phyloP scores from a whole-genome alignment of 2,888 invertebrate species.

The Megastigmus dorsalis region DNA sequence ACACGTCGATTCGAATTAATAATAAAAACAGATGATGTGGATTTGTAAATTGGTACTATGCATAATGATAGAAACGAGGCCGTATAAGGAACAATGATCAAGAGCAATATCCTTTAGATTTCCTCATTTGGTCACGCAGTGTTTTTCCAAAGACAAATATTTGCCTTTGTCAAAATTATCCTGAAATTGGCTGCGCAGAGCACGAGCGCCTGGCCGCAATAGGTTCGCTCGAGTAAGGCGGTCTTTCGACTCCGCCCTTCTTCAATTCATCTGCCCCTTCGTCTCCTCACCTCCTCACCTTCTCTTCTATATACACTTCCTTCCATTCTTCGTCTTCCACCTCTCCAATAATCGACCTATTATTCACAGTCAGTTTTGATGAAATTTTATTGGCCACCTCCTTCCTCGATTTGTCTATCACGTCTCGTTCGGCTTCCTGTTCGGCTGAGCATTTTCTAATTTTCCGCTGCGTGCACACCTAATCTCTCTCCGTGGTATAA shows the following conservation, averaged over 20 bases:
- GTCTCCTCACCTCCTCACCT: not conserved
- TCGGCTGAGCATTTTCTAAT: not conserved
- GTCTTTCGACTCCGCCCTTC: not conserved
- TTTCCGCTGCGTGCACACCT: not conserved
- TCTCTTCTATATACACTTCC: not conserved
- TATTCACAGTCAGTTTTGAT: constrained; percentile 57
- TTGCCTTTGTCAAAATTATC: not conserved
- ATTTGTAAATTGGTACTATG: too few species aligned
- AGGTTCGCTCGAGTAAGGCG: too few species aligned
- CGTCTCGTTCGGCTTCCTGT: not conserved
- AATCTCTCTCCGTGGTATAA: not conserved
- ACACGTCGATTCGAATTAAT: too few species aligned
- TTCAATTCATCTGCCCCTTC: not conserved
- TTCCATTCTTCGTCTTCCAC: not conserved
- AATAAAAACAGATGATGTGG: too few species aligned
- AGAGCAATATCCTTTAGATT: too few species aligned
- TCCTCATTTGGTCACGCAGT: too few species aligned
- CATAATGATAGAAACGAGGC: too few species aligned
- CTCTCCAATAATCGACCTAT: constrained; percentile 49
- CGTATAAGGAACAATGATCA: too few species aligned
- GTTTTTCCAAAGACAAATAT: not conserved
- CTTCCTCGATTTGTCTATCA: constrained; percentile 52
- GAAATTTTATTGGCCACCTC: constrained; percentile 54
- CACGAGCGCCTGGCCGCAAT: too few species aligned
- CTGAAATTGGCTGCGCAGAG: not conserved